These are phyloP conservation scores for Hetaerina americana DNA, from an alignment of 1,140 invertebrate species.

Conservation along the genomic window DNA sequence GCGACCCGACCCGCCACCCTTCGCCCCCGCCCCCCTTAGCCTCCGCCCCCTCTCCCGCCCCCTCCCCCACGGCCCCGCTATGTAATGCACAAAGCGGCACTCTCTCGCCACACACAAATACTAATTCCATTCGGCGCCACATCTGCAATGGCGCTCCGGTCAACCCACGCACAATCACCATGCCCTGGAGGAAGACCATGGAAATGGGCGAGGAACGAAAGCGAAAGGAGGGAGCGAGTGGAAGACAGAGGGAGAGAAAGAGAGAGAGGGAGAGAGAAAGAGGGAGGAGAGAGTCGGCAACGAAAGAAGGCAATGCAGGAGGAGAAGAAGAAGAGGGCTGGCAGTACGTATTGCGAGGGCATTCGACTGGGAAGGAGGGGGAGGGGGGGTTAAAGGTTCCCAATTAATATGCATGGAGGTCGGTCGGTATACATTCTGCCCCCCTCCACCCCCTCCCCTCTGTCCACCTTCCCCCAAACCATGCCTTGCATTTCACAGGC, in stretches of 20 bases:
- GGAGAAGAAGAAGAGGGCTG: too few relatives aligned
- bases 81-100: not conserved
- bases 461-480: too few relatives aligned
- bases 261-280: too few relatives aligned
- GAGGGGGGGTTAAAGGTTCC: not conserved
- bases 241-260: too few relatives aligned
- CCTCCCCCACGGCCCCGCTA: not conserved
- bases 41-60: not conserved
- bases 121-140: not conserved
- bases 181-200: not conserved
- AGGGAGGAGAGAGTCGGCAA: too few relatives aligned
- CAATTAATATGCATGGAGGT: not conserved
- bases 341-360: too few relatives aligned
- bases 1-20: too few relatives aligned
- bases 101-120: not conserved
- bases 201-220: too few relatives aligned
- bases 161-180: not conserved
- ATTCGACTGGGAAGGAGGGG: too few relatives aligned
- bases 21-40: not conserved
- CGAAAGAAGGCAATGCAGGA: too few relatives aligned
- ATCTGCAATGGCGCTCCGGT: not conserved
- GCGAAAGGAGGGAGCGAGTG: too few relatives aligned
- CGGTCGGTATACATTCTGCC: not conserved
- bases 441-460: too few relatives aligned
- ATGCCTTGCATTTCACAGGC: not conserved